Evolutionary conservation across 2,797 vertebrate species (phyloP).

Genomic region (Gobio occitaniae): DNA sequence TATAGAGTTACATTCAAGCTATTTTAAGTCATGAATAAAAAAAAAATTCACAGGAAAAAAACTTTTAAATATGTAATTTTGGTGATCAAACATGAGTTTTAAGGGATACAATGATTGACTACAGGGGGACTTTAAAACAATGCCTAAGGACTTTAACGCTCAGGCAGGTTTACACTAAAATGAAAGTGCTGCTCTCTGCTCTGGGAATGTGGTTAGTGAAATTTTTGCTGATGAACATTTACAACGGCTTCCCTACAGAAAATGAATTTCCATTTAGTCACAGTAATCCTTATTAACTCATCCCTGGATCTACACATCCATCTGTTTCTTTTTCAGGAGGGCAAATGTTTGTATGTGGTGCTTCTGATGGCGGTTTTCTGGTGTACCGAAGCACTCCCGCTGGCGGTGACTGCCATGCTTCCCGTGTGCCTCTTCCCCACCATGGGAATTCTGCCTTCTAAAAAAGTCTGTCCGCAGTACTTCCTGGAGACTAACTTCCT

Average conservation of each 20-base stretch:
- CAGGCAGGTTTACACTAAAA: neutral
- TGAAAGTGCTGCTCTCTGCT: neutral
- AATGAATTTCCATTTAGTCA: neutral
- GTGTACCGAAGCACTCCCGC: conserved; percentile 95
- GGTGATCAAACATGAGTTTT: too few species aligned
- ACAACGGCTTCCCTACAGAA: neutral
- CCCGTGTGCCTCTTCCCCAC: conserved; percentile 95
- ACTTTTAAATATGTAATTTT: too few species aligned
- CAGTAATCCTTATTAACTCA: neutral
- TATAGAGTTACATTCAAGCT: too few species aligned
- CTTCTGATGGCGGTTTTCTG: conserved; percentile 93
- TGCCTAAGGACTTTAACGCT: neutral
- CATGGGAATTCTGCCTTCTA: conserved; percentile 90
- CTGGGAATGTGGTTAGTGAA: neutral
- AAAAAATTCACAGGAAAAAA: too few species aligned
- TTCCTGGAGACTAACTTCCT: conserved; percentile 98
- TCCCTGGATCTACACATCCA: neutral
- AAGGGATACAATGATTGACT: too few species aligned
- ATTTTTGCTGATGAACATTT: neutral
- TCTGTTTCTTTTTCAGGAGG: conserved; percentile 81
- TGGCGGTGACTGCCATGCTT: conserved; percentile 92
- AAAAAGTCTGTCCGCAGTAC: conserved; percentile 91
- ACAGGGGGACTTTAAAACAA: too few species aligned
- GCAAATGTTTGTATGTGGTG: conserved; percentile 94
- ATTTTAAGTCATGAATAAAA: too few species aligned